Base-by-base conservation (phyloP, 2,797 vertebrate species). In the Ptychadena robeensis region DNA sequence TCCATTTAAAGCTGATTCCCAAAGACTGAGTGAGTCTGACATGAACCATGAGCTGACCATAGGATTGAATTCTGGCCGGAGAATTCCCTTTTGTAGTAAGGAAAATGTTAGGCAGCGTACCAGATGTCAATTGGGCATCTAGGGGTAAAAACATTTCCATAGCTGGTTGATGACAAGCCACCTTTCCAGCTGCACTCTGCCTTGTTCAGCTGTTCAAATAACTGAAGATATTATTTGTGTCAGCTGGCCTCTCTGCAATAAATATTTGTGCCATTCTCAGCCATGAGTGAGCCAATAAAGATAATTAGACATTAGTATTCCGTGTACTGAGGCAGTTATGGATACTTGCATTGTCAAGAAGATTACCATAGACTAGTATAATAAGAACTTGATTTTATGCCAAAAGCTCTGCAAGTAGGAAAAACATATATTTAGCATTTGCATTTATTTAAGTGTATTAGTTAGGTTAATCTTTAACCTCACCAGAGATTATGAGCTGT, bases 111-210 rank as follows among this genome's bases (percentile, higher is more conserved):
- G 31, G 40, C n/a, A 31, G 35, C 11, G n/a, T 75, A 61, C 35
- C 73, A 75, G 35, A 35, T 65, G 37, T 64, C 40, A 37, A 35
- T 30, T 64, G n/a, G 38, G 22, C 59, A 64, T 75, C 73, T 30
- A 35, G 38, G 59, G 35, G 22, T 75, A 40, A 38, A 40, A 63
- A 64, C 53, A 74, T 64, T 48, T 40, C 30, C 59, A 75, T 64
- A 61, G 73, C 40, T 75, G 53, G 73, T 75, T 64, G 64, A 35
- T 40, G 57, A 63, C n/a, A 14, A 74, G 73, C 11, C n/a, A 61
- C 34, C 40, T 74, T 63, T 61, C n/a, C 73, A 15, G 7, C 32
- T 63, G 53, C 53, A 37, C 73, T 75, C 35, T 75, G 73, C 27
- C 12, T 75, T n/a, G 57, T 30, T 75, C 57, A 75, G 57, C 59